phyloP scores from a whole-genome alignment of 2,888 invertebrate genomes.

The Falcaria lacertinaria region DNA sequence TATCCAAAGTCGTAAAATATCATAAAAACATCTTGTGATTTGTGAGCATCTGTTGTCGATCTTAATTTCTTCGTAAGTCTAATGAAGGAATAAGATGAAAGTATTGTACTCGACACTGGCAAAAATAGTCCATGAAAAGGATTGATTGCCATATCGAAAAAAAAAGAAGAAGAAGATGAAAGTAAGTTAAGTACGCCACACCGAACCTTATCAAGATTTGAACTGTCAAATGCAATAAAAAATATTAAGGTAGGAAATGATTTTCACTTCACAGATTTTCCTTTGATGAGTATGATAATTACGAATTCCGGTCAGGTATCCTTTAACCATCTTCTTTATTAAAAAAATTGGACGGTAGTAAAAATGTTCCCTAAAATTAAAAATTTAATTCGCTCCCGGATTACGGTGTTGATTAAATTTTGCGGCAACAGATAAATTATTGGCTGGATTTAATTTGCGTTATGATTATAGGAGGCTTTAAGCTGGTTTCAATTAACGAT shows the following conservation, averaged over 20 bases:
- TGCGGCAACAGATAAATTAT: not conserved
- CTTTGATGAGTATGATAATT: constrained; percentile 12
- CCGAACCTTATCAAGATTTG: not conserved
- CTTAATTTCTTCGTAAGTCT: too few relatives aligned
- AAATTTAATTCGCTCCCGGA: not conserved
- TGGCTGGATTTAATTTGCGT: not conserved
- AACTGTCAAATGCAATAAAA: constrained; percentile 5
- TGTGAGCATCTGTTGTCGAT: too few relatives aligned
- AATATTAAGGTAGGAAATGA: constrained; percentile 6
- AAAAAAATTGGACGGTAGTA: constrained; percentile 1
- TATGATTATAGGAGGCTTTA: not conserved
- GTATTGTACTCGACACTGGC: too few relatives aligned
- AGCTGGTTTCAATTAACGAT: too few relatives aligned
- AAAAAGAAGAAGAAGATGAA: too few relatives aligned
- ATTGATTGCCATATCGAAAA: too few relatives aligned
- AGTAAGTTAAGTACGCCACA: not conserved
- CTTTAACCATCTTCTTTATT: constrained; percentile 5
- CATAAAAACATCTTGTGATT: too few relatives aligned
- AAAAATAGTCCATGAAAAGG: too few relatives aligned
- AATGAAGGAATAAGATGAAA: too few relatives aligned
- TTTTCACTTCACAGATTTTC: constrained; percentile 7
- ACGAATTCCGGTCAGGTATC: constrained; percentile 12
- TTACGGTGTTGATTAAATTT: constrained; percentile 2
- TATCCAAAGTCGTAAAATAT: too few relatives aligned
- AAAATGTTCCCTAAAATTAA: not conserved